These are phyloP conservation scores for Radopholus similis DNA, from an alignment of 1,140 invertebrate species.

Conservation along the genomic window DNA sequence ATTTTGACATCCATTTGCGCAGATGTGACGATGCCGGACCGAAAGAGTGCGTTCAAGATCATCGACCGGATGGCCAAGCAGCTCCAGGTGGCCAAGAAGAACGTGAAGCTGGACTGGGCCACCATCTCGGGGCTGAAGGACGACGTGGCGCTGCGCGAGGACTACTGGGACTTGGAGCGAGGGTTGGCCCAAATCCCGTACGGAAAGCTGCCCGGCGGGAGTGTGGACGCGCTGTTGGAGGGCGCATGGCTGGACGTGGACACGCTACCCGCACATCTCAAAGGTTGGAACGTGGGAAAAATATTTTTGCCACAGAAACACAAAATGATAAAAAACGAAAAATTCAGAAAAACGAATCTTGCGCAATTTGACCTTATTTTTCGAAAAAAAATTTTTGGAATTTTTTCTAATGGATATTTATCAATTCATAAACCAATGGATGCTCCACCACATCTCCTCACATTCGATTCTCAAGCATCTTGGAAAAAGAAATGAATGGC, in stretches of 20 bases:
- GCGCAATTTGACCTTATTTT: background rate
- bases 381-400: background rate
- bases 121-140: conserved; percentile 32
- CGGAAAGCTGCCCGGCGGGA: conserved; percentile 28
- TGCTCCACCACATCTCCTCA: no score
- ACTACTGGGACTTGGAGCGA: conserved; percentile 38
- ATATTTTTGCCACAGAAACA: background rate
- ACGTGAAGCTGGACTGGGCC: conserved; percentile 41
- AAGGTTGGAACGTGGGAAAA: no score
- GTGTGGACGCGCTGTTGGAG: conserved; percentile 31
- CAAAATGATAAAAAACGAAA: conserved; percentile 1
- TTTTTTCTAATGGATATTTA: background rate
- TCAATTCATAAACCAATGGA: no score
- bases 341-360: background rate
- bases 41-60: conserved; percentile 42
- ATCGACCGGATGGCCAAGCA: conserved; percentile 30
- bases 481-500: no score
- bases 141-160: conserved; percentile 25
- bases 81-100: conserved; percentile 22
- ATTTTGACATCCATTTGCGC: background rate
- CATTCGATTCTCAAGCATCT: no score
- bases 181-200: conserved; percentile 38
- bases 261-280: conserved; percentile 34
- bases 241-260: conserved; percentile 36
- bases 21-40: conserved; percentile 49